These are phyloP conservation scores for Pteria penguin DNA, from an alignment of 2,888 invertebrate species.

Conservation along the genomic window DNA sequence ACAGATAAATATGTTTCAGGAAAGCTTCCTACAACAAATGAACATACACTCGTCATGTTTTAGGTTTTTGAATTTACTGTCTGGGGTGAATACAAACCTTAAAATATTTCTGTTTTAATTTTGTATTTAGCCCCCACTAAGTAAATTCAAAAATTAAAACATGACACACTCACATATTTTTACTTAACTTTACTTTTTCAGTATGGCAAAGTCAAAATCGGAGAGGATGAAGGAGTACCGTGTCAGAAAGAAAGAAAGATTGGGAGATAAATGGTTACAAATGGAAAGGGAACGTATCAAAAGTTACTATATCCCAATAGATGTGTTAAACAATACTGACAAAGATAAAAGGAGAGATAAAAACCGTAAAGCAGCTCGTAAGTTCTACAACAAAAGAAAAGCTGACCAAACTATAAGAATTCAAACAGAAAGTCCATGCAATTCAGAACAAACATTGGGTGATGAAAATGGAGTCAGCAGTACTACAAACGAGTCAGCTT, in stretches of 20 bases:
- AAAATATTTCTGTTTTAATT: too few species aligned
- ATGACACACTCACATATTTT: too few species aligned
- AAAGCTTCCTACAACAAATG: too few species aligned
- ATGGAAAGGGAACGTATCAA: constrained; percentile 8
- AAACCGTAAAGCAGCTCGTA: constrained; percentile 1
- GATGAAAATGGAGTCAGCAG: constrained; percentile 14
- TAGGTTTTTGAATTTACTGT: too few species aligned
- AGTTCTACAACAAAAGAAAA: background rate
- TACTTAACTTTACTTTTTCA: too few species aligned
- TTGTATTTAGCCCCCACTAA: too few species aligned
- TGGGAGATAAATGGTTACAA: constrained; percentile 19
- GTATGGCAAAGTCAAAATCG: constrained; percentile 36
- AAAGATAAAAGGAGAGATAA: background rate
- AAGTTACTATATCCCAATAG: constrained; percentile 24
- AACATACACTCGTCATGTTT: too few species aligned
- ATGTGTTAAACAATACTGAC: constrained; percentile 13
- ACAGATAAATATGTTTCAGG: too few species aligned
- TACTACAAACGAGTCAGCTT: background rate
- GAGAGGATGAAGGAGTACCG: constrained; percentile 37
- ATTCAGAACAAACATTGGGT: background rate
- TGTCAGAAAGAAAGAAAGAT: constrained; percentile 32
- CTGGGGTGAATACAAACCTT: too few species aligned
- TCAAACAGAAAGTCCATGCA: background rate
- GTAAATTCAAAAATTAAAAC: too few species aligned
- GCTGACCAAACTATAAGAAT: background rate